Base-by-base conservation (phyloP, 1,140 invertebrate genomes). In the Sesamia nonagrioides region DNA sequence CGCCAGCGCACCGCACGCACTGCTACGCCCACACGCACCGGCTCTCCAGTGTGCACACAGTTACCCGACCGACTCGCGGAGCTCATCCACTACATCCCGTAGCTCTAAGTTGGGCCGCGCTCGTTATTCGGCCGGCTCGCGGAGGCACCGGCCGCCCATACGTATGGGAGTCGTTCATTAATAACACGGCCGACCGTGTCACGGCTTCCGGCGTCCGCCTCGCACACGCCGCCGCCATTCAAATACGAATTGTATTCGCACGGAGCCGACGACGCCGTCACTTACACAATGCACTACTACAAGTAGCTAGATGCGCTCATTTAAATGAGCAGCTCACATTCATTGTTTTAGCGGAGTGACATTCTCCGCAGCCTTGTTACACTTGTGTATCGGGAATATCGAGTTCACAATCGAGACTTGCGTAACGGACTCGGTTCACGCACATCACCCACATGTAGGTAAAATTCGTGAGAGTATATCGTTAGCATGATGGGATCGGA, bases 121-220 rank as follows among this genome's bases (percentile, higher is more conserved):
- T 74, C 77, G 17, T 11, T 48, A 81, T 74, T 79, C 50, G 42
- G 77, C 40, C 75, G 78, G 72, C 42, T 80, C 75, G 83, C 79
- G 68, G 75, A 82, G 82, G 82, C 84, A 89, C 80, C 79, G 79
- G 73, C 72, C 81, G 84, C 77, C 73, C 85, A 66, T 82, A 84
- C 83, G 86, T 87, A 86, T 89, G 85, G 75, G 85, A 86, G 83
- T 86, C 82, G 90, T 92, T 94, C 90, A 92, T 94, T 92, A 94
- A 92, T 94, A 91, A 92, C 89, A 85, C 86, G 85, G 81, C 83
- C 88, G 90, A 68, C 61, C 86, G 88, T 89, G 89, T 89, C 89
- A 88, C 89, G 91, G 86, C 88, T 94, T 94, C 92, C 92, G 92
- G 91, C 86, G 82, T 82, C 86, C 84, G 82, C 79, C 83, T 73